Base-by-base conservation (phyloP, 2,113 vertebrate genomes). In the Sander vitreus region DNA sequence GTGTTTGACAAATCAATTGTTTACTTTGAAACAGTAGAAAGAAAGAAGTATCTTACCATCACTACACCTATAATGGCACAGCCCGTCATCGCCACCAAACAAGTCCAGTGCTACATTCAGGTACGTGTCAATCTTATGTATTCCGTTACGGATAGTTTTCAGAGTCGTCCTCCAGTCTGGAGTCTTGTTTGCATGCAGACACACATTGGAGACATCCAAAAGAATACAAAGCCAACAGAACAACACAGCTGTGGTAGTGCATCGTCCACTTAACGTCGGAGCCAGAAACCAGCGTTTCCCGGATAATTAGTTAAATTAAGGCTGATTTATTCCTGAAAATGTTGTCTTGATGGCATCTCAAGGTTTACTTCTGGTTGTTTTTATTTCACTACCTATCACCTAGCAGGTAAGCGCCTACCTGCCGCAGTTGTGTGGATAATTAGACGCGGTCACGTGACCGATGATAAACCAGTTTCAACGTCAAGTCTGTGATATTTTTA, bases 141-240 rank as follows among this genome's bases (percentile, higher is more conserved):
- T 96, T 2, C 97, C 98, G 69, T 99, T 98, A 6, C 97, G 94
- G 83, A 99, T 97, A 8, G 96, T 98, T 93, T 97, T 98, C 68
- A 99, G 93, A 13, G 97, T 97, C 95, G 96, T 94, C 79, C 95
- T 94, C 97, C 97, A 99, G 95, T 99, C 97, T 2, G 97, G 96
- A 25, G 93, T 96, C 82, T n/a, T n/a, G n/a, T n/a, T 71, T 68
- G 21, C 78, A 87, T 27, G 80, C 76, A 33, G 76, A 86, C 33
- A 76, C 85, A 48, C 36, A 6, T 0, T 21, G 39, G 23, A 83
- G 5, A 39, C 23, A 45, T 6, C 84, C 86, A 30, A 23, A 69
- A 0, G 2, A 62, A 50, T 6, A 85, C 51, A 89, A 47, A 5
- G 19, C 53, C 71, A 93, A 15, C 18, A 86, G 36, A 14, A 90